A percentile compares a stretch with the other conserved stretches of the same genome.
These are phyloP conservation scores for Mimumesa dahlbomi DNA, from an alignment of 2,888 invertebrate species.

Conservation along the genomic window DNA sequence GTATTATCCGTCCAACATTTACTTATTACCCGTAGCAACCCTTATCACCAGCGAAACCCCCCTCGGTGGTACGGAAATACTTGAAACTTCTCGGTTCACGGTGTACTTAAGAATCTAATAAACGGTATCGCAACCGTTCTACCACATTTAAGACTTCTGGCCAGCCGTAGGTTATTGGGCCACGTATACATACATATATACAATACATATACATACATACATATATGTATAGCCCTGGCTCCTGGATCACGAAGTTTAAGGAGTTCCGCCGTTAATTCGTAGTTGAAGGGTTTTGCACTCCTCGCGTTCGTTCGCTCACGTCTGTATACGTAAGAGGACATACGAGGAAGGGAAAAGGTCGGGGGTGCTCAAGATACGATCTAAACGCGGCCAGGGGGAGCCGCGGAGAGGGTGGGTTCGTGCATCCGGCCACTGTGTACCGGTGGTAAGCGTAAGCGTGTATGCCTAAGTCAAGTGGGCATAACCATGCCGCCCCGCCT, in stretches of 20 bases:
- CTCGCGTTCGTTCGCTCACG: constrained; percentile 3
- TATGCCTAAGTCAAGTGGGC: constrained; percentile 47
- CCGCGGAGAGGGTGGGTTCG: constrained; percentile 18
- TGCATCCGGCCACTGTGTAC: constrained; percentile 15
- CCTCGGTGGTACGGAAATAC: too few relatives aligned
- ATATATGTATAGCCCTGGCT: constrained; percentile 1
- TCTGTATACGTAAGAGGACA: neutral
- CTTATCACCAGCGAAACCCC: too few relatives aligned
- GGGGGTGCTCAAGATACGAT: constrained; percentile 18
- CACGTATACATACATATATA: too few relatives aligned
- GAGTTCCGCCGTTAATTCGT: constrained; percentile 54
- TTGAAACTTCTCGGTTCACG: neutral
- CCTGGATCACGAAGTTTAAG: constrained; percentile 49
- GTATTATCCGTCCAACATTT: too few relatives aligned
- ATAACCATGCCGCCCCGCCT: constrained; percentile 43
- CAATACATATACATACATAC: too few relatives aligned
- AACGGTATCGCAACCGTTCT: constrained; percentile 53
- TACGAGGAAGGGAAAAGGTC: constrained; percentile 6
- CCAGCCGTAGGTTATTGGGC: constrained; percentile 43
- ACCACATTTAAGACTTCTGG: constrained; percentile 28
- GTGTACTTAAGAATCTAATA: constrained; percentile 62
- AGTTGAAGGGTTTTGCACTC: constrained; percentile 39
- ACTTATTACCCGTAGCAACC: too few relatives aligned
- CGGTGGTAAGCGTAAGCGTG: constrained; percentile 1
- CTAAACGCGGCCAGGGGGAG: constrained; percentile 20